Evolutionary conservation across 2,797 vertebrate species (phyloP).

Genomic region (Aplochiton taeniatus): DNA sequence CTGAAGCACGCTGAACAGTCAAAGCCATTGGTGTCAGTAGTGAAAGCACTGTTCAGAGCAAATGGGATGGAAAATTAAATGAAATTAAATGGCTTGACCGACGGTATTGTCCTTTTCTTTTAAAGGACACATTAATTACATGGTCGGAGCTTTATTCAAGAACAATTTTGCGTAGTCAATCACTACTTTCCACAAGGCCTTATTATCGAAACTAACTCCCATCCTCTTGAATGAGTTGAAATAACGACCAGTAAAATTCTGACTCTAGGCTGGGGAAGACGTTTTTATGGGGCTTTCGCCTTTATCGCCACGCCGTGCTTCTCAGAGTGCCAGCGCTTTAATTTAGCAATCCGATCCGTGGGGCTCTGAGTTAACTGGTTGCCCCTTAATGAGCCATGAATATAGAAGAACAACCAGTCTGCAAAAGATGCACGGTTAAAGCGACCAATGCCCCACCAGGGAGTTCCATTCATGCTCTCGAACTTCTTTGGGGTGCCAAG

Average conservation of each 20-base stretch:
- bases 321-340: constrained; percentile 52
- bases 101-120: constrained; percentile 86
- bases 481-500: constrained; percentile 76
- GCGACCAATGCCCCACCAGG: constrained; percentile 85
- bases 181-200: constrained; percentile 87
- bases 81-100: constrained; percentile 98
- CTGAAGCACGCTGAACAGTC: constrained; percentile 82
- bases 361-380: constrained; percentile 87
- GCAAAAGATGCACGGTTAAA: constrained; percentile 78
- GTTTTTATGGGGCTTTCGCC: constrained; percentile 9
- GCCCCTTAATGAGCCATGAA: constrained; percentile 85
- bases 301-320: background rate
- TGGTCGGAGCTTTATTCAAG: constrained; percentile 89
- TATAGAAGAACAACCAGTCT: constrained; percentile 83
- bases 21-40: constrained; percentile 84
- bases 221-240: constrained; percentile 75
- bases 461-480: constrained; percentile 78
- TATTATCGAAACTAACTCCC: constrained; percentile 73
- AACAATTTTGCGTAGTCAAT: constrained; percentile 89
- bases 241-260: constrained; percentile 78
- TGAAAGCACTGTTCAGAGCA: constrained; percentile 88
- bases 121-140: constrained; percentile 99
- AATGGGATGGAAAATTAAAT: constrained; percentile 99
- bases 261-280: constrained; percentile 2
- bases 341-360: constrained; percentile 72